Base-by-base conservation (phyloP, 2,888 invertebrate species). In the Coelopa pilipes region DNA sequence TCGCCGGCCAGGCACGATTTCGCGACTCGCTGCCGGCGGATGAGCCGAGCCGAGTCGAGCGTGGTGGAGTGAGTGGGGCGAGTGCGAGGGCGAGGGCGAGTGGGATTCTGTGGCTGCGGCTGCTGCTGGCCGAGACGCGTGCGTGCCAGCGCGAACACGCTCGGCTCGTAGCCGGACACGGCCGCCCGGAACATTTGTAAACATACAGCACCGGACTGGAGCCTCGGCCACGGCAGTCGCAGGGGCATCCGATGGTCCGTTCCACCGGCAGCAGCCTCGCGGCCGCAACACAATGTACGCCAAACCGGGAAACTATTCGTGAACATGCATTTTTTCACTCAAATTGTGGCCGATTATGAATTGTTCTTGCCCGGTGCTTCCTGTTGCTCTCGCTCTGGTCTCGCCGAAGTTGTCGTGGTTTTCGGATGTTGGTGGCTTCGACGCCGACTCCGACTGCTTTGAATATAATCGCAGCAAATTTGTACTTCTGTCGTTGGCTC, bases 291-390 rank as follows among this genome's bases (percentile, higher is more conserved):
- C 57, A 45, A 68, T 45, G 34, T 70, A 60, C 50, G 55, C 49
- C 57, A 60, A 60, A 45, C 59, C 49, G 49, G 57, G 65, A 60
- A 74, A 70, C 53, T 19, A 62, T 68, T 74, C 76, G 77, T 77
- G 77, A 76, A 76, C 75, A 77, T 76, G 77, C 60, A 76, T 77
- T 77, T 77, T 76, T 77, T 74, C 77, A 77, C 77, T 77, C 75
- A 75, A 77, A 77, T 76, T 75, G 74, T 72, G 65, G 72, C 74
- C 70, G 76, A 76, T 77, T 76, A 76, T 74, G 71, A 77, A 72
- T 69, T 74, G 66, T 74, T 63, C 15, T 73, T 63, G 34, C 17
- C 50, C n/a, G n/a, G n/a, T 59, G 12, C 49, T 55, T 66, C 55
- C 9, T 7, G 17, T 19, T 57, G 59, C 57, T 60, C 24, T 49